Evolutionary conservation across 2,888 invertebrate genomes (phyloP), one percentile per base, ranked within the genome.

Genomic region (Sarcophaga caerulescens): DNA sequence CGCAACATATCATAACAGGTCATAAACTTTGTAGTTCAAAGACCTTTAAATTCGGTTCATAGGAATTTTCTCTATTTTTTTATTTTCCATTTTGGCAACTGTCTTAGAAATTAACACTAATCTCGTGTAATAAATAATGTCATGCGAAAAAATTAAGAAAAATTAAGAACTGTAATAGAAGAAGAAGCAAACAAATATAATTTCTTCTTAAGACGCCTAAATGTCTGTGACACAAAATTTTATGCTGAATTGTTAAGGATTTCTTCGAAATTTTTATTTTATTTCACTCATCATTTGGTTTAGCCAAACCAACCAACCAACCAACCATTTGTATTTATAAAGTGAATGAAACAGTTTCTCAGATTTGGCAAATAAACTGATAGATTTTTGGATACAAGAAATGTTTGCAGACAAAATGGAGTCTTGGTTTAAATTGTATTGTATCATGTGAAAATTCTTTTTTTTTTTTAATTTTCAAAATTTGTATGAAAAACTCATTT

Each of bases 191-290:
- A 25, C 62, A 60, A 45, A 62, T 69, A 78, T 78, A 69, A 78
- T 78, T n/a, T 78, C 47, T 69, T 78, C 57, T 17, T 25, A 60
- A 69, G 77, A 52, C 77, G 78, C 35, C 70, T 70, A 19, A 78
- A 70, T 63, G 70, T 78, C 78, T 78, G 44, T 6, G n/a, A 47
- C 19, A 45, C 44, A 68, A 11, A 21, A 68, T 45, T 68, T 21
- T 44, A 17, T 60, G 60, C 19, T 19, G 19, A 3, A 68, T 10
- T 68, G 47, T 69, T n/a, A n/a, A n/a, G n/a, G n/a, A n/a, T n/a
- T n/a, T n/a, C n/a, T n/a, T n/a, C n/a, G n/a, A n/a, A n/a, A n/a
- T n/a, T n/a, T n/a, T n/a, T n/a, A n/a, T n/a, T n/a, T n/a, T n/a
- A n/a, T n/a, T 47, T 23, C 10, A 35, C 21, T 21, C n/a, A 25